Conservation (phyloP, 23 tunicate species). For the Styela clava region DNA sequence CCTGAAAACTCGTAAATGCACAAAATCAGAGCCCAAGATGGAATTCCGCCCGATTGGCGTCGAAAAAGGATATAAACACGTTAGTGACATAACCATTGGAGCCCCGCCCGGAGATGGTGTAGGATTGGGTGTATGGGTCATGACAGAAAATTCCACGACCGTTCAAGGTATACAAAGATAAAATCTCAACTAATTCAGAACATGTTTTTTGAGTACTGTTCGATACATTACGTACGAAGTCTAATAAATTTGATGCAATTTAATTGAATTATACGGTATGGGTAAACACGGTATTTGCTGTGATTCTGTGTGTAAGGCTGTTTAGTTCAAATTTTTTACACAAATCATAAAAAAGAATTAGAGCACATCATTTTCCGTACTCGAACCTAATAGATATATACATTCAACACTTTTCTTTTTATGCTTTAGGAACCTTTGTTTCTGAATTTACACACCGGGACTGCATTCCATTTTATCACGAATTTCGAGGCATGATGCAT, state of each 20-base stretch:
- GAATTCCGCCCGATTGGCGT: slow-evolving; percentile 10
- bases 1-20: slow-evolving; percentile 17
- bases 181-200: no score
- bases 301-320: no score
- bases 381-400: no score
- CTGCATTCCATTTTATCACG: slow-evolving; percentile 9
- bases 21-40: not conserved
- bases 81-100: slow-evolving; percentile 5
- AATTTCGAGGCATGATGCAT: not conserved
- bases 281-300: no score
- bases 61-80: not conserved
- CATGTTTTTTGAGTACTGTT: no score
- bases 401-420: no score
- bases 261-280: no score
- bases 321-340: no score
- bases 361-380: no score
- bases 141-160: not conserved
- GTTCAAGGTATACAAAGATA: slow-evolving; percentile 12
- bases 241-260: no score
- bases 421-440: not conserved
- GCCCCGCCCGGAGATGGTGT: slow-evolving; percentile 13
- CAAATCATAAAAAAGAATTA: no score
- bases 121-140: not conserved
- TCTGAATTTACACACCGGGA: not conserved
- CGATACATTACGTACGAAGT: no score